These are phyloP conservation scores for Sarcophilus harrisii DNA, from an alignment of 2,797 vertebrate genomes.

Conservation along the genomic window DNA sequence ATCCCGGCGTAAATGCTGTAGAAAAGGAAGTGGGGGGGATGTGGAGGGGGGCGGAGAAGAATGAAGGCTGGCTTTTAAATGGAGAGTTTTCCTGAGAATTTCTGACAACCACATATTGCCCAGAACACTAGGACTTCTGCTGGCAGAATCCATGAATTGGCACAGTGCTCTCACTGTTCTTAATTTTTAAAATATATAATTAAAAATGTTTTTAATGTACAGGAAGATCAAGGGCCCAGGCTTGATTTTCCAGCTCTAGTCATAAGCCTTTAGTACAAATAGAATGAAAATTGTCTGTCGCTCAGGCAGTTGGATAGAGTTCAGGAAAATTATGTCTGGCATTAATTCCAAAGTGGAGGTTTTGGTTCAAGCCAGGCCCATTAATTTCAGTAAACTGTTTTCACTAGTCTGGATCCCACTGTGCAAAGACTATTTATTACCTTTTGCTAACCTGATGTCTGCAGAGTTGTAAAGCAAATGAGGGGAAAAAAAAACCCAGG, in stretches of 20 bases:
- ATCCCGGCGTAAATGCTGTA: conserved; percentile 47
- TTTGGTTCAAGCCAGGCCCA: conserved; percentile 86
- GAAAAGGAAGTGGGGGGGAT: conserved; percentile 65
- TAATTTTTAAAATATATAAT: conserved; percentile 62
- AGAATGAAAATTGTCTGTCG: conserved; percentile 87
- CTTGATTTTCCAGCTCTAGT: conserved; percentile 86
- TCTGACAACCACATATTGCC: conserved; percentile 82
- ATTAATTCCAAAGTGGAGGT: conserved; percentile 87
- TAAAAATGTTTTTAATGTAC: conserved; percentile 78
- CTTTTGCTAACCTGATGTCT: conserved; percentile 81
- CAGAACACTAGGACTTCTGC: conserved; percentile 82
- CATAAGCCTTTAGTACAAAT: conserved; percentile 85
- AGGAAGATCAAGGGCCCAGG: conserved; percentile 86
- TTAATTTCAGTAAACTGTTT: conserved; percentile 88
- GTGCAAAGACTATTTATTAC: conserved; percentile 84
- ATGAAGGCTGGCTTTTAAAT: conserved; percentile 78
- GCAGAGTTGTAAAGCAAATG: conserved; percentile 76
- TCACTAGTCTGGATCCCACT: conserved; percentile 84
- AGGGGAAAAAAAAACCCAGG: conserved; percentile 1
- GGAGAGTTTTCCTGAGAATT: conserved; percentile 85
- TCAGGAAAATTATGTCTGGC: conserved; percentile 88
- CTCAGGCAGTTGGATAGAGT: conserved; percentile 86
- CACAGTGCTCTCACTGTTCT: conserved; percentile 71
- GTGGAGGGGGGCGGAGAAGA: conserved; percentile 36
- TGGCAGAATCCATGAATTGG: conserved; percentile 84